Conservation (phyloP, 2,797 vertebrate genomes). For the Neostethus bicornis region DNA sequence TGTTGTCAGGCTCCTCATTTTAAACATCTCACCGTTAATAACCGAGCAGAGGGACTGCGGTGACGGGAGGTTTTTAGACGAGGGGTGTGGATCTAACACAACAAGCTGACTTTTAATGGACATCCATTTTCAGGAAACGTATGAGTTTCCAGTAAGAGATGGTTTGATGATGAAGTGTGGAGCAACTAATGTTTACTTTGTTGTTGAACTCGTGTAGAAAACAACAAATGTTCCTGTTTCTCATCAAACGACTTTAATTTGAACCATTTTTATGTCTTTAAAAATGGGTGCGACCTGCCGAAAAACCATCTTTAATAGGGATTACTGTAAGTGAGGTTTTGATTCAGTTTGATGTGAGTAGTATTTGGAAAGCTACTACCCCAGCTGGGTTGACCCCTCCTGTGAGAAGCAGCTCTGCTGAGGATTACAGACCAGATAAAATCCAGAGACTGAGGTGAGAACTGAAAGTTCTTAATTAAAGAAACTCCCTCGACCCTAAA, state of each 20-base stretch:
- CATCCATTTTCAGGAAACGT: slow-evolving; percentile 18
- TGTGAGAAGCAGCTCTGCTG: slow-evolving; percentile 20
- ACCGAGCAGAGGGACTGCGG: slow-evolving; percentile 15
- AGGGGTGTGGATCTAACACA: slow-evolving; percentile 10
- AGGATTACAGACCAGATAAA: slow-evolving; percentile 31
- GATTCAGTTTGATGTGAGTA: neutral
- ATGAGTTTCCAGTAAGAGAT: slow-evolving; percentile 16
- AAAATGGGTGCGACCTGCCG: neutral
- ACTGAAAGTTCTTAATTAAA: slow-evolving; percentile 40
- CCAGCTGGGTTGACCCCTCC: slow-evolving; percentile 35
- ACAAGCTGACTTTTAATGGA: slow-evolving; percentile 36
- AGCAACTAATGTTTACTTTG: neutral
- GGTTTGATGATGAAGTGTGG: neutral
- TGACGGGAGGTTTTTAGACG: slow-evolving; percentile 20
- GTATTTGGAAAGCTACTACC: slow-evolving; percentile 3
- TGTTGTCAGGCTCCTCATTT: slow-evolving; percentile 58
- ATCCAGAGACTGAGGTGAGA: slow-evolving; percentile 39
- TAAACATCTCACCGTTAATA: slow-evolving; percentile 47
- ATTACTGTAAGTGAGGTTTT: neutral
- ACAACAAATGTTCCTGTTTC: neutral
- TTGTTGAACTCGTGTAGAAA: neutral
- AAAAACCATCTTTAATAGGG: neutral
- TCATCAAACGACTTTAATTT: neutral
- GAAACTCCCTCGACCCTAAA: slow-evolving; percentile 33
- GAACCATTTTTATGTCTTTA: neutral